Base-by-base conservation (phyloP, 2,888 invertebrate genomes). In the Melanophora roralis region DNA sequence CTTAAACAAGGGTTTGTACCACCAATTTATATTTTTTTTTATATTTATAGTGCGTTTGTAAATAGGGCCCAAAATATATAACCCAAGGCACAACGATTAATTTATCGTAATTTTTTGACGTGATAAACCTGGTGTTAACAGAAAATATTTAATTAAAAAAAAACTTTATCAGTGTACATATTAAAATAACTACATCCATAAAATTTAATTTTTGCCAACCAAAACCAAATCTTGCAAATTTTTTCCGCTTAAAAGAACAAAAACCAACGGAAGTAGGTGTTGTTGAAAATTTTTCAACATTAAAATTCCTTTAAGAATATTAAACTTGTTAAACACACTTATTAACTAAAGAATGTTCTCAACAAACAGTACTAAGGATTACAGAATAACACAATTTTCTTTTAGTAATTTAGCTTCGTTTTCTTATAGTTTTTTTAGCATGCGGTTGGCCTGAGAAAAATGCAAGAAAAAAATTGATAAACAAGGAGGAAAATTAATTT, bases 361-460 rank as follows among this genome's bases (percentile, higher is more conserved):
- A 59, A 23, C n/a, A 59, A 40, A 59, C 40, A 40, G 40, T 14
- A 40, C 40, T 43, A 59, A 59, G 59, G 40, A 59, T 59, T 27
- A 59, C 11, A 40, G 27, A 59, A 40, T 59, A 49, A 49, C 49
- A n/a, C 8, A 49, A 49, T 49, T 49, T 49, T 1, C 12, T n/a
- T 19, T 16, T 21, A 19, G 11, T 2, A 1, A 1, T n/a, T 6
- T 12, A 14, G 2, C 1, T 27, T 5, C 40, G 14, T 1, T 4
- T 14, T 3, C n/a, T 12, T 9, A 23, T 49, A 23, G 23, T 23
- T 49, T 6, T 49, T 49, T n/a, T 2, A 23, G 23, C 23, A 23
- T 4, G n/a, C 12, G 21, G 8, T 23, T 7, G 49, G 6, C n/a
- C 4, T 27, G 27, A 27, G 27, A 27, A 49, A 49, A 27, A 49